Conservation (phyloP, 2,113 vertebrate species). For the human region DNA sequence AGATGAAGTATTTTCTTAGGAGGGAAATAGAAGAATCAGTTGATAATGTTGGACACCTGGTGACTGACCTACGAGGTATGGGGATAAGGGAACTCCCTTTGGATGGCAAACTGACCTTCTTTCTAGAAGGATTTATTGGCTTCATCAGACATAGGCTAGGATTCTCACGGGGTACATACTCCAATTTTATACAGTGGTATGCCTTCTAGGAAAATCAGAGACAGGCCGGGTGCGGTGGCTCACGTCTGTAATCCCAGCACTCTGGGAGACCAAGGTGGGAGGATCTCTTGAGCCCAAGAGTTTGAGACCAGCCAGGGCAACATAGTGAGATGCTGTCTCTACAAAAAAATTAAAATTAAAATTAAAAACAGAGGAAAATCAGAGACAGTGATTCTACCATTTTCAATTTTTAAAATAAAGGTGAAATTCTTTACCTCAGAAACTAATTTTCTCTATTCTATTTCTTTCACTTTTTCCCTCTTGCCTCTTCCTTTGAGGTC, state of each 20-base stretch:
- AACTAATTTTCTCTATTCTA: not conserved
- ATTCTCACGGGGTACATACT: not conserved
- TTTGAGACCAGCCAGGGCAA: too few species aligned
- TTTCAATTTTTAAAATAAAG: not conserved
- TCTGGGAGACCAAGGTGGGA: too few species aligned
- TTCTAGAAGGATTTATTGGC: not conserved
- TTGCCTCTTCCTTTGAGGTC: not conserved
- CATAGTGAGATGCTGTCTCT: too few species aligned
- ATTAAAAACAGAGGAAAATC: not conserved
- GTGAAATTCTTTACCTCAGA: not conserved
- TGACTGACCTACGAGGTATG: not conserved
- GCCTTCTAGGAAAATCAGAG: not conserved
- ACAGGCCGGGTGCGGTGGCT: too few species aligned
- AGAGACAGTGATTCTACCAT: not conserved
- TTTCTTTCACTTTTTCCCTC: not conserved
- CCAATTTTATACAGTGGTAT: not conserved
- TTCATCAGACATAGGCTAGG: not conserved
- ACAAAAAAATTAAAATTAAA: too few species aligned
- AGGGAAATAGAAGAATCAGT: not conserved
- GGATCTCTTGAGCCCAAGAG: too few species aligned
- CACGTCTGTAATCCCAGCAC: too few species aligned
- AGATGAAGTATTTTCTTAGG: not conserved
- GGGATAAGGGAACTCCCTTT: not conserved
- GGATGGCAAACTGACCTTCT: not conserved
- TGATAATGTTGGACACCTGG: not conserved